phyloP scores from a whole-genome alignment of 1,140 invertebrate species.

The Penaeus indicus region DNA sequence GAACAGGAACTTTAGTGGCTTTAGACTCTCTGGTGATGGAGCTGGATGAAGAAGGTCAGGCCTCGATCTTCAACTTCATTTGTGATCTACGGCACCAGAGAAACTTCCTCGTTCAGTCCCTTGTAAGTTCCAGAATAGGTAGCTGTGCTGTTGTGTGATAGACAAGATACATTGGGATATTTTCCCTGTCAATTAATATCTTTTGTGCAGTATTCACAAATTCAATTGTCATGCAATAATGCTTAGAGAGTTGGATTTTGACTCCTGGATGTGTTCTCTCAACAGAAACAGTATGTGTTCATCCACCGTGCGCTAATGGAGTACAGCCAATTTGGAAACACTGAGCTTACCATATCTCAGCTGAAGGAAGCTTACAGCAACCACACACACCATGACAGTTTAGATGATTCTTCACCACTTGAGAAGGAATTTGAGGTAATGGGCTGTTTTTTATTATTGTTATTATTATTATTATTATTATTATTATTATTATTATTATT shows the following conservation, averaged over 20 bases:
- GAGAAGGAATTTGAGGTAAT: conserved; percentile 88
- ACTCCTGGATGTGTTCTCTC: conserved; percentile 49
- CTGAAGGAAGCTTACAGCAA: conserved; percentile 80
- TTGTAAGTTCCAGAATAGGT: conserved; percentile 74
- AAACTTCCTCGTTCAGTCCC: conserved; percentile 93
- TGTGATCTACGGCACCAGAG: conserved; percentile 89
- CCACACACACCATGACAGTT: conserved; percentile 63
- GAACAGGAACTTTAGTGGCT: conserved; percentile 91
- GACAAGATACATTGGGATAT: not conserved
- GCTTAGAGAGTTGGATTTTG: not conserved
- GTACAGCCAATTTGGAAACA: conserved; percentile 93
- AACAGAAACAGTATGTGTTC: conserved; percentile 96
- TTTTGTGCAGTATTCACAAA: too few species aligned
- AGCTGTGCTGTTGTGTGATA: not conserved
- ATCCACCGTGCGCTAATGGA: conserved; percentile 95
- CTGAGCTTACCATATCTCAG: conserved; percentile 82
- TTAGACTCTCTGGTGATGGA: conserved; percentile 90
- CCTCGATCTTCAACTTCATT: conserved; percentile 91
- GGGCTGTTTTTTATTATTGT: conserved; percentile 37
- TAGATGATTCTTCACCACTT: conserved; percentile 76
- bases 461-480: not conserved
- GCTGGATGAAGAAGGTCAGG: conserved; percentile 82
- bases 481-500: too few species aligned
- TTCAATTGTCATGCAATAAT: not conserved
- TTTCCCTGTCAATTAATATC: not conserved